Base-by-base conservation (phyloP, 2,113 vertebrate species). In the Pristiophorus japonicus region DNA sequence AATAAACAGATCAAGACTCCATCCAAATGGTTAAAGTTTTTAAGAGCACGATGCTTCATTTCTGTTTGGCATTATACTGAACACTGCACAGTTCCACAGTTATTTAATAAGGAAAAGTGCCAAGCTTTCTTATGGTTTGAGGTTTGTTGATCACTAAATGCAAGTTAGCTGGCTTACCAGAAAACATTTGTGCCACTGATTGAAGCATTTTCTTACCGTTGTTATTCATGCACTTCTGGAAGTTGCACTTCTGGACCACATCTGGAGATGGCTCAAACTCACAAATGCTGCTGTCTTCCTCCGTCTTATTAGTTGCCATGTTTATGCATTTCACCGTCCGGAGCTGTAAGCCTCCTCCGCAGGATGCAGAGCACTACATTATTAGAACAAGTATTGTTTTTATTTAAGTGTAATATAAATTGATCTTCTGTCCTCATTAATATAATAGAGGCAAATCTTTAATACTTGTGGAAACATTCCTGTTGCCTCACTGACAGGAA, bases 281-380 rank as follows among this genome's bases (percentile, higher is more conserved):
- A 93, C 98, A 98, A 45, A 96, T 55, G 63, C 95, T 97, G 14
- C 73, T 87, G 47, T 96, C 96, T 95, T 97, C 45, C 95, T 75
- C 95, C 0, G 96, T 96, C 95, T 96, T 90, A 75, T 95, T 96
- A 38, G 96, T 96, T 96, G 97, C 97, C n/a, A 87, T 95, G 78
- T 97, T 97, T 24, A 97, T 0, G 59, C 98, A 98, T 18, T 34
- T 96, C 70, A 98, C 96, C 34, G 94, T 78, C 95, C 98, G 97
- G 95, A 96, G 96, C 96, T 97, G 97, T 95, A 96, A 42, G 10
- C 98, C 98, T 2, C 96, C 97, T 78, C 98, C 98, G 96, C 98
- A 98, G 38, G 98, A 97, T 96, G 96, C 96, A 0, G 96, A 96
- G 90, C 98, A 98, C 98, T 98, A 97, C 94, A 97, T 97, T 75